Conservation (phyloP, 2,888 invertebrate genomes). For the Agrilus cyanescens region DNA sequence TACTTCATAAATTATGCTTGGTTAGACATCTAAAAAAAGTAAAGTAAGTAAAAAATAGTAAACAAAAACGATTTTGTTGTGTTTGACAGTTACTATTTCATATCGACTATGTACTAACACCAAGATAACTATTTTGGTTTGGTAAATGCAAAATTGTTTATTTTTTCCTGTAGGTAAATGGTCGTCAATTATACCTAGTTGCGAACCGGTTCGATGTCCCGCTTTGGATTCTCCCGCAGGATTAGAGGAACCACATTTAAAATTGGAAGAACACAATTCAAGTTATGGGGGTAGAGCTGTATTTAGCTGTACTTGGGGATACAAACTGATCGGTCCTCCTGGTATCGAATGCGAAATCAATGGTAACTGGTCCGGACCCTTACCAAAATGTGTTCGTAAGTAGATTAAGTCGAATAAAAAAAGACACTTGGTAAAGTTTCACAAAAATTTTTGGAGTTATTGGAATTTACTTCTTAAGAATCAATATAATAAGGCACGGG, state of each 20-base stretch:
- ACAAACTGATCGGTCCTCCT: slow-evolving; percentile 61
- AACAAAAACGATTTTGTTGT: too few species aligned
- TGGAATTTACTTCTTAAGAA: too few species aligned
- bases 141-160: too few species aligned
- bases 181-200: slow-evolving; percentile 62
- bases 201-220: slow-evolving; percentile 70
- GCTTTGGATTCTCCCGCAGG: slow-evolving; percentile 51
- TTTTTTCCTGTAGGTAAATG: slow-evolving; percentile 49
- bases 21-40: too few species aligned
- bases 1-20: too few species aligned
- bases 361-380: slow-evolving; percentile 67
- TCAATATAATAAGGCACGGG: slow-evolving; percentile 5
- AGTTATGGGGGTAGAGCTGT: slow-evolving; percentile 69
- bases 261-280: slow-evolving; percentile 66
- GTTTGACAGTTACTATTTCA: too few species aligned
- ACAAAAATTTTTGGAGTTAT: slow-evolving; percentile 1
- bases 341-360: slow-evolving; percentile 69
- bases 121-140: too few species aligned
- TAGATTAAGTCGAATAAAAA: too few species aligned
- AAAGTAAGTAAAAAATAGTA: too few species aligned
- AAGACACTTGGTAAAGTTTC: slow-evolving; percentile 3
- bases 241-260: slow-evolving; percentile 57
- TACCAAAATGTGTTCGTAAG: slow-evolving; percentile 67
- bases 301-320: slow-evolving; percentile 78
- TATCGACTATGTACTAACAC: too few species aligned